Evolutionary conservation across 92 coral and sea anemone genomes (phyloP).

Genomic region (Porites lobata): DNA sequence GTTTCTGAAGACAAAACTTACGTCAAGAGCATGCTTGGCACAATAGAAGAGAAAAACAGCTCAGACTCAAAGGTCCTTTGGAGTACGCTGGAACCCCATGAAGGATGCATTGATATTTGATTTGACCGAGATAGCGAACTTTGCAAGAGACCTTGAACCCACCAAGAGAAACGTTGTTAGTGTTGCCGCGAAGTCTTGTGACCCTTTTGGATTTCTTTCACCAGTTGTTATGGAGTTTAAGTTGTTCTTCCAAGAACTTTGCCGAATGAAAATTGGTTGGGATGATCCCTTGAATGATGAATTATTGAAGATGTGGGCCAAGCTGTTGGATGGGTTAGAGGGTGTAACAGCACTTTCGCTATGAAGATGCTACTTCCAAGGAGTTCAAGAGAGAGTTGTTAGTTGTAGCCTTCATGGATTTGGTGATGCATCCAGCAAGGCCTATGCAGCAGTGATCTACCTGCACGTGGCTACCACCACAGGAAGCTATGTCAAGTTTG

Average conservation of each 20-base stretch:
- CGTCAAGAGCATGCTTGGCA: neutral
- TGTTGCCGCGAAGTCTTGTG: conserved; percentile 50
- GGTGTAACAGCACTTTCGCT: conserved; percentile 25
- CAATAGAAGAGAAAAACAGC: neutral
- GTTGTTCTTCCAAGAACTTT: conserved; percentile 20
- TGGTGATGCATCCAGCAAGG: conserved; percentile 36
- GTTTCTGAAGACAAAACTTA: conserved; percentile 3
- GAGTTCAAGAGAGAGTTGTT: conserved; percentile 19
- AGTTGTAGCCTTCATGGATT: conserved; percentile 37
- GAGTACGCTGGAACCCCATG: neutral
- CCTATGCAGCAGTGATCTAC: conserved; percentile 65
- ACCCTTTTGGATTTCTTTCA: conserved; percentile 57
- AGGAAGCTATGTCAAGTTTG: conserved; percentile 7
- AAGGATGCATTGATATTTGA: neutral
- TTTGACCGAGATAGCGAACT: neutral
- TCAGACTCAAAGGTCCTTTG: neutral
- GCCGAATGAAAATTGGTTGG: too few relatives aligned
- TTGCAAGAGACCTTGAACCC: neutral
- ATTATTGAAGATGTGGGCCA: conserved; percentile 36
- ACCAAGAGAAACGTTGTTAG: conserved; percentile 31
- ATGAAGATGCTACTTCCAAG: conserved; percentile 40
- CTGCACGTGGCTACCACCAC: conserved; percentile 44
- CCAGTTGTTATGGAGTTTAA: conserved; percentile 46
- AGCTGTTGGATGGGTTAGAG: conserved; percentile 36
- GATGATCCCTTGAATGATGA: conserved; percentile 23